Evolutionary conservation across 2,113 vertebrate genomes (phyloP).

Genomic region (Paratilapia polleni): DNA sequence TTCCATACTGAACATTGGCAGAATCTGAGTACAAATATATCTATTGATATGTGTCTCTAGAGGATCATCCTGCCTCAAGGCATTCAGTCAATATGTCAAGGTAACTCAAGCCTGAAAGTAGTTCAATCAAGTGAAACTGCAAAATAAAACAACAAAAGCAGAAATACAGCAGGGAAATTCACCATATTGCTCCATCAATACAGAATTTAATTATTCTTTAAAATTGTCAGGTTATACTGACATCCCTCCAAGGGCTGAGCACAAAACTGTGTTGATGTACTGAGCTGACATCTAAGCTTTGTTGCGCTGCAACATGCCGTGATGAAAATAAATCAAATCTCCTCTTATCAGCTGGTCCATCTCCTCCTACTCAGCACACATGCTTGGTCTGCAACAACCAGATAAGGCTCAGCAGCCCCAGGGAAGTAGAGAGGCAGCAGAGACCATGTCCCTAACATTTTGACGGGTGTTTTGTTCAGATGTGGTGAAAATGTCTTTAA

Average conservation of each 20-base stretch:
- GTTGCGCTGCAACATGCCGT: conserved; percentile 26
- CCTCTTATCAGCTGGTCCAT: conserved; percentile 52
- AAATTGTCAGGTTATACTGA: not conserved
- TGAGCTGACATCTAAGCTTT: conserved; percentile 30
- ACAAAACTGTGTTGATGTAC: conserved; percentile 15
- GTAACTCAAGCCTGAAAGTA: conserved; percentile 16
- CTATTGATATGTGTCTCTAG: conserved; percentile 2
- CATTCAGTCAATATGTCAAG: conserved; percentile 22
- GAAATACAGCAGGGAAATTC: not conserved
- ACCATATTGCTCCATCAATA: not conserved
- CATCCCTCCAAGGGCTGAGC: not conserved
- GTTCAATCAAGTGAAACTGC: conserved; percentile 18
- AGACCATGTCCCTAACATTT: conserved; percentile 19
- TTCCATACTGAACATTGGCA: conserved; percentile 20
- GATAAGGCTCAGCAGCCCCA: conserved; percentile 45
- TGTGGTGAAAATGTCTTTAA: conserved; percentile 42
- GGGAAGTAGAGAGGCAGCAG: conserved; percentile 20
- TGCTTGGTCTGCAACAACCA: conserved; percentile 38
- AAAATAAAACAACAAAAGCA: not conserved
- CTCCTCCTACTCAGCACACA: conserved; percentile 62
- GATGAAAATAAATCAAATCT: conserved; percentile 67
- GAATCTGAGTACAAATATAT: conserved; percentile 4
- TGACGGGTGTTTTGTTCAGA: conserved; percentile 31
- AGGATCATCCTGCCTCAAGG: conserved; percentile 11
- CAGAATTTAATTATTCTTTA: not conserved